A percentile compares a stretch with the other conserved stretches of the same genome.
phyloP scores from a whole-genome alignment of 2,888 invertebrate genomes.

The Lymantria monacha region DNA sequence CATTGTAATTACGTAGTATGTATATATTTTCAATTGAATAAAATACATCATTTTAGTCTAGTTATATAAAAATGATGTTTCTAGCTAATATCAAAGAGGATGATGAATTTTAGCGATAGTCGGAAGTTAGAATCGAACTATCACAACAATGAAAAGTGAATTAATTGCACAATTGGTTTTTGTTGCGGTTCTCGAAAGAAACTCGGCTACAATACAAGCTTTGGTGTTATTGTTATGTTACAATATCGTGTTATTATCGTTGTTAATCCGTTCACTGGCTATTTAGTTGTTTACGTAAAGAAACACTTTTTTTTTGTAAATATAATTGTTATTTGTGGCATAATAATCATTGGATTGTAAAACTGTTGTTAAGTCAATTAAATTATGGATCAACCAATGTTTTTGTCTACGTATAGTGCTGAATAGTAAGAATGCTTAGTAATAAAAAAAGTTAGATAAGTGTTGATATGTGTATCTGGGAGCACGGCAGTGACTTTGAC shows the following conservation, averaged over 20 bases:
- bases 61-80: too few relatives aligned
- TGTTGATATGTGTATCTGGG: too few relatives aligned
- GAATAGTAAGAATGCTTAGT: too few relatives aligned
- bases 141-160: neutral
- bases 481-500: too few relatives aligned
- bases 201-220: neutral
- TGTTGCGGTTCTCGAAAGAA: neutral
- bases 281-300: conserved; percentile 6
- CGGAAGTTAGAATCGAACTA: neutral
- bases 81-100: too few relatives aligned
- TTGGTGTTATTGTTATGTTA: neutral
- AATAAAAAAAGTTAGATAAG: too few relatives aligned
- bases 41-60: too few relatives aligned
- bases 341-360: neutral
- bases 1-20: too few relatives aligned
- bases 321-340: neutral
- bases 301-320: neutral
- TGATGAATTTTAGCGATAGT: neutral
- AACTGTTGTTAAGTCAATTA: neutral
- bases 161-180: neutral
- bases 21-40: too few relatives aligned
- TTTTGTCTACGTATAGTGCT: too few relatives aligned
- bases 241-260: neutral
- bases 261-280: conserved; percentile 1
- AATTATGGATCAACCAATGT: too few relatives aligned